Conservation (phyloP, 2,113 vertebrate genomes). For the Cavia porcellus region DNA sequence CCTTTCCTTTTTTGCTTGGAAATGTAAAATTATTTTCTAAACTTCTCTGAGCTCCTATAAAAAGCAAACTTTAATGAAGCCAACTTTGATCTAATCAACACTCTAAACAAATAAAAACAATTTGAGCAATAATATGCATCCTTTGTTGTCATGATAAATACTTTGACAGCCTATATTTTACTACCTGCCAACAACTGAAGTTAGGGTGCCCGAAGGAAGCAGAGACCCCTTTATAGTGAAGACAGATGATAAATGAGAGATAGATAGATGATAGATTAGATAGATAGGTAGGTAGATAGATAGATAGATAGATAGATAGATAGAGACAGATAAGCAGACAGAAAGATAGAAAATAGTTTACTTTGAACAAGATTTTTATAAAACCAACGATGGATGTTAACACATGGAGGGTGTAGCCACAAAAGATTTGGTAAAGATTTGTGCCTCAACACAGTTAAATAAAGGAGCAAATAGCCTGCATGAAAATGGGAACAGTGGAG, state of each 20-base stretch:
- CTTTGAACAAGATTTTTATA: not conserved
- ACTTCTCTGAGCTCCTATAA: not conserved
- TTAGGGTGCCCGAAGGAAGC: not conserved
- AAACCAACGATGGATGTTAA: not conserved
- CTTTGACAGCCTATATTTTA: not conserved
- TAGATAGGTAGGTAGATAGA: not conserved
- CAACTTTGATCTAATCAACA: not conserved
- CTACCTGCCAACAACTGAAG: not conserved
- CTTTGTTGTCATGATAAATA: not conserved
- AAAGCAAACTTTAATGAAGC: constrained; percentile 37
- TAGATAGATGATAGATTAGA: not conserved
- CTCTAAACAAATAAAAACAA: constrained; percentile 57
- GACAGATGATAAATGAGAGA: not conserved
- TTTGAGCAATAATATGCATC: constrained; percentile 39
- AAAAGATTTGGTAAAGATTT: not conserved
- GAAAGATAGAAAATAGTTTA: no score
- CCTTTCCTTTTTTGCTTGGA: not conserved
- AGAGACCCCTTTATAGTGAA: not conserved
- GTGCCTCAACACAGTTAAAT: not conserved
- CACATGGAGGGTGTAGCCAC: not conserved
- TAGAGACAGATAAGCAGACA: no score
- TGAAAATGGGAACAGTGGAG: not conserved
- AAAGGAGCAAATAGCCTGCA: not conserved
- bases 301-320: not conserved
- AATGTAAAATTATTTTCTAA: not conserved